These are phyloP conservation scores for Oceanodroma leucorhoa DNA, from an alignment of 2,797 vertebrate genomes.

Conservation along the genomic window DNA sequence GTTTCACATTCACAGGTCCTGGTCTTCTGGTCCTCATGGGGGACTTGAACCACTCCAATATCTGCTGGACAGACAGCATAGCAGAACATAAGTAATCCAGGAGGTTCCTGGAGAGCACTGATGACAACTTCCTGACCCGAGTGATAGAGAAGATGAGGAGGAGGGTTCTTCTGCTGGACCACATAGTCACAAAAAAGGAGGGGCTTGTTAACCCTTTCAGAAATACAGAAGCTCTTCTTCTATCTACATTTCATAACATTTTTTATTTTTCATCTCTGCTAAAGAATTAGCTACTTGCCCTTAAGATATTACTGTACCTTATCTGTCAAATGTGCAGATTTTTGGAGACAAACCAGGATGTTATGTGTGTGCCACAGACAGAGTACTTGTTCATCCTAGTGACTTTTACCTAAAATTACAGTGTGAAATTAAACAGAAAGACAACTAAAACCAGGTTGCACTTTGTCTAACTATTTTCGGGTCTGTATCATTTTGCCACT, in stretches of 20 bases:
- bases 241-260: background rate
- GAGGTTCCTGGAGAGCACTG: background rate
- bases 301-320: background rate
- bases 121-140: background rate
- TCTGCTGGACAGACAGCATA: background rate
- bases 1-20: background rate
- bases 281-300: background rate
- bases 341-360: background rate
- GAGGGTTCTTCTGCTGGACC: background rate
- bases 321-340: background rate
- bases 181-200: background rate
- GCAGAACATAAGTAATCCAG: background rate
- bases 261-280: background rate
- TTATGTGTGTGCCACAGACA: background rate
- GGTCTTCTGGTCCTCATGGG: background rate
- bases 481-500: background rate
- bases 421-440: background rate
- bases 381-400: background rate
- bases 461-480: background rate
- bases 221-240: background rate
- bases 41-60: background rate
- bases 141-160: background rate
- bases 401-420: background rate
- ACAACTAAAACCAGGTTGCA: background rate
- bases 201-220: background rate